Conservation (phyloP, 2,113 vertebrate genomes). For the Sinocyclocheilus grahami region DNA sequence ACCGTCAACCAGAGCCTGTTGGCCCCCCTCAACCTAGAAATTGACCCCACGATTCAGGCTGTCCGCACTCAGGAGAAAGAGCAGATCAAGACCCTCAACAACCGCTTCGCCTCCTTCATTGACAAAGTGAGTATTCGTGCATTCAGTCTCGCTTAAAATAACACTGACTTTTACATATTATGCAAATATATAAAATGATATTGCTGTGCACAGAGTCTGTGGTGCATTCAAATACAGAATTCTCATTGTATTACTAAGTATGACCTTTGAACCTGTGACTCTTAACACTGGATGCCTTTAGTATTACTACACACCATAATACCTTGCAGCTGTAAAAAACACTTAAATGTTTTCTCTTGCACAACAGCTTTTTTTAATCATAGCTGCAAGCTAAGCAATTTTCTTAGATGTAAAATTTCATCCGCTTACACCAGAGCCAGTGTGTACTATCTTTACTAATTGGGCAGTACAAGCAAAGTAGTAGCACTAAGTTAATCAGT, state of each 20-base stretch:
- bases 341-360: background rate
- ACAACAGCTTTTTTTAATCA: background rate
- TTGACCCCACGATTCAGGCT: slow-evolving; percentile 85
- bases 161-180: background rate
- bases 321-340: background rate
- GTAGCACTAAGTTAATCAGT: background rate
- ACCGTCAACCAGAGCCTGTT: slow-evolving; percentile 85
- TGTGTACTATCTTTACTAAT: too few relatives aligned
- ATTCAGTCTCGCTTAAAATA: background rate
- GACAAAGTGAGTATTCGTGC: too few relatives aligned
- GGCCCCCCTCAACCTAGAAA: slow-evolving; percentile 83
- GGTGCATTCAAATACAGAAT: background rate
- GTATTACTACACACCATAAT: slow-evolving; percentile 17
- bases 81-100: too few relatives aligned
- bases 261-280: slow-evolving; percentile 11
- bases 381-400: background rate
- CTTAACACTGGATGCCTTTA: background rate
- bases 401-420: background rate
- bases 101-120: too few relatives aligned
- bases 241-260: background rate
- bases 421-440: background rate
- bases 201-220: background rate
- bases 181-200: background rate
- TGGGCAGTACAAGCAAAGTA: background rate
- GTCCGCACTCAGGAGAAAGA: slow-evolving; percentile 86